phyloP scores from a whole-genome alignment of 1,140 invertebrate genomes.

The Lasaia peninsularis region DNA sequence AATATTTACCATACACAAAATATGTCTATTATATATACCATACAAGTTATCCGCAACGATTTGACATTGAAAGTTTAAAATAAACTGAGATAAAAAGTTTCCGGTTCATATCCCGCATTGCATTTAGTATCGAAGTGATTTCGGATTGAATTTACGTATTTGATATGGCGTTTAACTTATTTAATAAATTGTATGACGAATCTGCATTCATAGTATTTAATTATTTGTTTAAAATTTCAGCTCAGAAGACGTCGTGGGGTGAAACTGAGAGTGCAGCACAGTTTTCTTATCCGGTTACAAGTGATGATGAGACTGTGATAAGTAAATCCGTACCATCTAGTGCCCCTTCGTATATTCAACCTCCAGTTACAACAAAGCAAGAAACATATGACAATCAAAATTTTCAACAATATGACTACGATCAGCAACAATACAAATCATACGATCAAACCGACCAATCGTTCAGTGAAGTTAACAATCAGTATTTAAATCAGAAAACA shows the following conservation, averaged over 20 bases:
- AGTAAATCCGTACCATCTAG: slow-evolving; percentile 53
- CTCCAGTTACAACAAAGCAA: slow-evolving; percentile 53
- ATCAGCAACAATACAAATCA: slow-evolving; percentile 44
- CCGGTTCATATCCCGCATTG: slow-evolving; percentile 29
- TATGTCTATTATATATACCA: too few relatives aligned
- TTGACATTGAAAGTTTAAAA: slow-evolving; percentile 28
- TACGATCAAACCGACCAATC: slow-evolving; percentile 39
- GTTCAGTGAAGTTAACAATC: slow-evolving; percentile 33
- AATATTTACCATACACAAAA: too few relatives aligned
- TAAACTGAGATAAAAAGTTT: slow-evolving; percentile 48
- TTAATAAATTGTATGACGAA: slow-evolving; percentile 40
- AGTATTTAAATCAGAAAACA: slow-evolving; percentile 41
- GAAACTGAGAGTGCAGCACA: slow-evolving; percentile 54
- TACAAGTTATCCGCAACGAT: too few relatives aligned
- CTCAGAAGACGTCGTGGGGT: slow-evolving; percentile 65
- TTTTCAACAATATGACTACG: slow-evolving; percentile 76
- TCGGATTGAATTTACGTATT: slow-evolving; percentile 18
- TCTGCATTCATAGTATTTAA: slow-evolving; percentile 41
- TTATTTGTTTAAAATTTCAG: slow-evolving; percentile 56
- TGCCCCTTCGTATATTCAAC: slow-evolving; percentile 50
- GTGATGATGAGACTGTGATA: slow-evolving; percentile 48
- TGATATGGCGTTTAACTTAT: slow-evolving; percentile 42
- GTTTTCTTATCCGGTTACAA: slow-evolving; percentile 53
- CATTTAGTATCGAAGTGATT: background rate
- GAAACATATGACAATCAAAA: slow-evolving; percentile 44